These are phyloP conservation scores for Rhaphigaster nebulosa DNA, from an alignment of 2,888 invertebrate genomes.

Conservation along the genomic window DNA sequence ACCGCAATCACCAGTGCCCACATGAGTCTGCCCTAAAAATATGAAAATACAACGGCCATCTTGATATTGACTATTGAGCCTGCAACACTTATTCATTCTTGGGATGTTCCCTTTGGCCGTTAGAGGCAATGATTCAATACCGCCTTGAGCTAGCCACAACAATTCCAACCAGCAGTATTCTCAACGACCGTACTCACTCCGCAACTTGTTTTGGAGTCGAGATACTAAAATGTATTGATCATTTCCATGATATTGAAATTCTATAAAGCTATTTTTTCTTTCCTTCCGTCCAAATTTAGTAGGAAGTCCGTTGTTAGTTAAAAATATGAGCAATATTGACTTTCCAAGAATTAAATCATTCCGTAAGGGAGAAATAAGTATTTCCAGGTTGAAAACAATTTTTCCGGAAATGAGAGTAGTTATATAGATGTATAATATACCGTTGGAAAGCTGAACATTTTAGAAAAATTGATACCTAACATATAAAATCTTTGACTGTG, in stretches of 20 bases:
- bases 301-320: too few relatives aligned
- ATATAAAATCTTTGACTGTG: too few relatives aligned
- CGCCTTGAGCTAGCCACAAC: background rate
- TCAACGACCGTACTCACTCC: background rate
- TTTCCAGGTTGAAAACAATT: too few relatives aligned
- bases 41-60: background rate
- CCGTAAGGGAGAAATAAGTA: too few relatives aligned
- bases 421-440: too few relatives aligned
- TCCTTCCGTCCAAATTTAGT: too few relatives aligned
- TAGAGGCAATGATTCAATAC: background rate
- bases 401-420: too few relatives aligned
- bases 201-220: background rate
- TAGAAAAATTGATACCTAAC: too few relatives aligned
- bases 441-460: too few relatives aligned
- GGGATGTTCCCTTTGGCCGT: background rate
- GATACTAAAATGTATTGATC: background rate
- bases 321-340: too few relatives aligned
- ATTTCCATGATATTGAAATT: background rate
- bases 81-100: background rate
- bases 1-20: background rate
- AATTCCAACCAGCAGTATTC: background rate
- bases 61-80: conserved; percentile 22
- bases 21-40: background rate
- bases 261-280: too few relatives aligned
- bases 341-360: too few relatives aligned